Base-by-base conservation (phyloP, 2,113 vertebrate species). In the Carlito syrichta region DNA sequence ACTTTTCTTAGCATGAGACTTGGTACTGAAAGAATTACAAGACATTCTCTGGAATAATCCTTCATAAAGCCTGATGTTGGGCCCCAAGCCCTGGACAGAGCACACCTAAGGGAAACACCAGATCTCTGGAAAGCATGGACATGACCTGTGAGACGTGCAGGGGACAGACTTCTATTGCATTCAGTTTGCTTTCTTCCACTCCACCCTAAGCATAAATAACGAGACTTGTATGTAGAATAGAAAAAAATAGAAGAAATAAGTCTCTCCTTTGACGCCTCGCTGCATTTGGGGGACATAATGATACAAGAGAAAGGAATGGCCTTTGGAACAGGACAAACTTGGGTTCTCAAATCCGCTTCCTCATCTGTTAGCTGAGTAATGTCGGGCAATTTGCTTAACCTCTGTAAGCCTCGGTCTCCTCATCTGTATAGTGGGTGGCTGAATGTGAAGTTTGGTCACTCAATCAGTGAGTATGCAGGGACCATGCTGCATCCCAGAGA, bases 21-120 rank as follows among this genome's bases (percentile, higher is more conserved):
- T 95, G 52, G 16, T 90, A 66, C 76, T 60, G 12, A 92, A 90
- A 95, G 94, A 69, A 77, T 83, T 63, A 38, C 14, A 68, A 77
- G 52, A 2, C n/a, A 40, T 86, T 66, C 43, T 95, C 87, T 76
- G n/a, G 77, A 95, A 69, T 94, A 56, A 74, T 69, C 69, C 73
- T 96, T 86, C 50, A 54, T 60, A 90, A 76, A 95, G 23, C 20
- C 77, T 63, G 9, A 25, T 30, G 25, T 77, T 82, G 79, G 30
- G n/a, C 3, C 5, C n/a, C 73, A 60, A 7, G 8, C 52, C 52
- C 60, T n/a, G 6, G 45, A 19, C 35, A 83, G 40, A 69, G 43
- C 10, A 17, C 6, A 25, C 25, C 27, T 1, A 13, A 30, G 52
- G 54, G 85, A 85, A 45, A 30, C 63, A 2, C 10, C 1, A 0